Evolutionary conservation across 2,888 invertebrate species (phyloP).

Genomic region (Epicampocera succincta): DNA sequence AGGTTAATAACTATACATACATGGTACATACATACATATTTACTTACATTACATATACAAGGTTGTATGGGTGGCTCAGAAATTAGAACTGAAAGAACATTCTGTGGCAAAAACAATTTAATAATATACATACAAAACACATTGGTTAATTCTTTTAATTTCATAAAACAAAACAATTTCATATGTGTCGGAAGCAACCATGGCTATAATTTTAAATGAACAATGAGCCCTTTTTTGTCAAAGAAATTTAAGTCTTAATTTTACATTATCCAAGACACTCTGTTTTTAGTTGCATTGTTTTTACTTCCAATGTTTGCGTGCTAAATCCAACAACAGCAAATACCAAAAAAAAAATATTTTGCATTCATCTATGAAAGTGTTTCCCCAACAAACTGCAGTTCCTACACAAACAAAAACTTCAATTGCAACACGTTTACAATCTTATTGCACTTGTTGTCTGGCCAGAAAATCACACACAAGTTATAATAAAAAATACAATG

Average conservation of each 20-base stretch:
- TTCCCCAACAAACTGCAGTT: conserved; percentile 59
- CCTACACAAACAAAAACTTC: conserved; percentile 34
- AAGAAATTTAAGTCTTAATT: not conserved
- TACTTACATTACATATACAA: too few species aligned
- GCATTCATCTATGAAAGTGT: conserved; percentile 54
- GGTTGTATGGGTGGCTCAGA: too few species aligned
- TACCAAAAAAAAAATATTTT: conserved; percentile 44
- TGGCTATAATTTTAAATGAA: too few species aligned
- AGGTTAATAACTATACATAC: too few species aligned
- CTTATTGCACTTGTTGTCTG: conserved; percentile 42
- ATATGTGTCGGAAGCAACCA: too few species aligned
- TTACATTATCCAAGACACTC: not conserved
- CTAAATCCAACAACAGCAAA: conserved; percentile 30
- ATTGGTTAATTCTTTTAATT: too few species aligned
- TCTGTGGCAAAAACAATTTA: too few species aligned
- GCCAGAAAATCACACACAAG: conserved; percentile 12
- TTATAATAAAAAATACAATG: conserved; percentile 9
- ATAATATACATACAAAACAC: too few species aligned
- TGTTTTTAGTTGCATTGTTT: conserved; percentile 4
- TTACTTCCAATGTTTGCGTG: conserved; percentile 49
- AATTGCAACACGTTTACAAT: conserved; percentile 44
- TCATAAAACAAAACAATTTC: not conserved
- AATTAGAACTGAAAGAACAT: too few species aligned
- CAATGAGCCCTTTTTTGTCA: too few species aligned
- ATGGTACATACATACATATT: too few species aligned